Evolutionary conservation across 37 sponge, comb jelly and placozoan species (phyloP).

Genomic region (Cladorhizidae sp.): DNA sequence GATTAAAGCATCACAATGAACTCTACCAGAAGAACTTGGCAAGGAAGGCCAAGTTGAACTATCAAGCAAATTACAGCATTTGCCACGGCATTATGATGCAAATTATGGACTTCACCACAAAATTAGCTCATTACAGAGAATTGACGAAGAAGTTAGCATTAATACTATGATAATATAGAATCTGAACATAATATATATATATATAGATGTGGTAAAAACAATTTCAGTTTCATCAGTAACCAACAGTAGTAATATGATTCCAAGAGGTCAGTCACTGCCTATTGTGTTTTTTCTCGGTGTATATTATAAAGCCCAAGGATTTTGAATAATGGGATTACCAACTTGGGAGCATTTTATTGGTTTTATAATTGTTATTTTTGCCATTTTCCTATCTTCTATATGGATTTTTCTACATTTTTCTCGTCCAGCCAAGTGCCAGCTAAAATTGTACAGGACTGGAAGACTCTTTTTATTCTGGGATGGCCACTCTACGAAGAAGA

Average conservation of each 20-base stretch:
- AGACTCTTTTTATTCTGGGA: conserved; percentile 75
- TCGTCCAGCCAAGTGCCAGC: conserved; percentile 53
- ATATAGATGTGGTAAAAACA: too few relatives aligned
- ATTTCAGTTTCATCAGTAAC: background rate
- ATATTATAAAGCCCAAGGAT: too few relatives aligned
- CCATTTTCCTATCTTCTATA: background rate
- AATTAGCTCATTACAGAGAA: conserved; percentile 76
- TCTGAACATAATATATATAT: too few relatives aligned
- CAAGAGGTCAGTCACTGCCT: too few relatives aligned
- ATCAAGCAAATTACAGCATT: conserved; percentile 53
- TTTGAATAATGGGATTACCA: too few relatives aligned
- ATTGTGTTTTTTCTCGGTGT: too few relatives aligned
- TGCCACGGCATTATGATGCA: conserved; percentile 63
- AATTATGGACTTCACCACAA: conserved; percentile 75
- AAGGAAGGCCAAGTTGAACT: conserved; percentile 53
- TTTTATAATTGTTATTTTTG: too few relatives aligned
- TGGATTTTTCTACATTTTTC: background rate
- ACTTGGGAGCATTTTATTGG: too few relatives aligned
- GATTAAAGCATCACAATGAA: conserved; percentile 39
- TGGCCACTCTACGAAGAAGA: conserved; percentile 60
- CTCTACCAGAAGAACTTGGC: conserved; percentile 36
- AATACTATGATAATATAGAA: background rate
- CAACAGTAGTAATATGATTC: background rate
- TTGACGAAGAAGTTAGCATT: conserved; percentile 64
- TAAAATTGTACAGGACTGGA: conserved; percentile 84